Conservation (phyloP, 2,797 vertebrate species). For the Masticophis lateralis region DNA sequence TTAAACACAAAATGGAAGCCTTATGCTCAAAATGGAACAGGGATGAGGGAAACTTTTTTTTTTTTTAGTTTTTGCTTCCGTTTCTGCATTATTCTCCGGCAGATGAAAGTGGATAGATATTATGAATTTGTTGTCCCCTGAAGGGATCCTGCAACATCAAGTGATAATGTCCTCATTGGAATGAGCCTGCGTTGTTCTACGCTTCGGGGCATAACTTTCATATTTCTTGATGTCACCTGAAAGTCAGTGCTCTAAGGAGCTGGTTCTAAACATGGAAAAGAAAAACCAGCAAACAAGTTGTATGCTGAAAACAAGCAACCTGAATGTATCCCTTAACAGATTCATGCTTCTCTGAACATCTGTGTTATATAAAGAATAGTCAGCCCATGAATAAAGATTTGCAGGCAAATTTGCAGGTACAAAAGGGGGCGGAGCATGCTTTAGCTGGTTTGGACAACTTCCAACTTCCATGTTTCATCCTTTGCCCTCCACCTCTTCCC, state of each 20-base stretch:
- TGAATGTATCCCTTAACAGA: neutral
- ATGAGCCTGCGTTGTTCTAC: neutral
- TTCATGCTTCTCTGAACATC: constrained; percentile 1
- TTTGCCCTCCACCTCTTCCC: neutral
- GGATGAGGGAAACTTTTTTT: neutral
- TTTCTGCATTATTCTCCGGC: neutral
- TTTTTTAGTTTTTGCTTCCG: neutral
- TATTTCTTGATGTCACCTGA: neutral
- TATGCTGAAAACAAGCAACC: neutral
- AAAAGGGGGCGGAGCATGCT: neutral
- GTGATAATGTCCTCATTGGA: neutral
- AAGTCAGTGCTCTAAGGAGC: neutral
- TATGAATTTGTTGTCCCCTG: neutral
- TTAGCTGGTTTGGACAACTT: neutral
- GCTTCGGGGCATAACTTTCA: neutral
- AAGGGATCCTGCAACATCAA: neutral
- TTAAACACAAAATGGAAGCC: neutral
- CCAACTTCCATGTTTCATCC: neutral
- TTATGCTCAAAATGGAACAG: neutral
- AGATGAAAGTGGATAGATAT: neutral
- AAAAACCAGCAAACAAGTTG: neutral
- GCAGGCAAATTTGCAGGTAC: neutral
- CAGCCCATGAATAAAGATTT: neutral
- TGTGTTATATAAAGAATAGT: constrained; percentile 4
- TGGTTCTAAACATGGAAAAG: neutral